Conservation (phyloP, 2,797 vertebrate species). For the Eulemur coronatus region DNA sequence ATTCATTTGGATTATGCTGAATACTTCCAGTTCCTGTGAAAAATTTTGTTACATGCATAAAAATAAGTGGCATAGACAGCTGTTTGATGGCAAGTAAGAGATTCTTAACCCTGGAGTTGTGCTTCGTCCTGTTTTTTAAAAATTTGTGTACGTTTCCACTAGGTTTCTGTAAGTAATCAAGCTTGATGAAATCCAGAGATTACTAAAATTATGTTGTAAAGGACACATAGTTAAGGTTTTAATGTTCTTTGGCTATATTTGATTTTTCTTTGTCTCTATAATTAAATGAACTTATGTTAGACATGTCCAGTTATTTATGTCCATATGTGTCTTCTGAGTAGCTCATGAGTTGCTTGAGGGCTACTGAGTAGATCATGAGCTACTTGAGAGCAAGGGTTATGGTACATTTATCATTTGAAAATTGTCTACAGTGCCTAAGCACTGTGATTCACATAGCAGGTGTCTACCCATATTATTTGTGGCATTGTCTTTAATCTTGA, state of each 20-base stretch:
- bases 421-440: background rate
- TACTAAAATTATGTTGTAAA: background rate
- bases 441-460: background rate
- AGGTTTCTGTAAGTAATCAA: background rate
- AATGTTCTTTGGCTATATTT: background rate
- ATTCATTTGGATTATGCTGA: conserved; percentile 6
- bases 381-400: background rate
- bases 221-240: background rate
- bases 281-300: background rate
- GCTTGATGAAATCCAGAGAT: background rate
- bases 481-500: background rate
- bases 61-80: background rate
- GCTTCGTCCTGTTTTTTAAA: conserved; percentile 4
- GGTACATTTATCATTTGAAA: accelerated
- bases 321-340: background rate
- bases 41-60: conserved; percentile 3
- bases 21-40: background rate
- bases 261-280: background rate
- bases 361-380: background rate
- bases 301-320: background rate
- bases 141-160: background rate
- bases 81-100: background rate
- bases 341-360: background rate
- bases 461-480: background rate
- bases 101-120: background rate